Percentiles rank a stretch among this genome's conserved stretches.
Evolutionary conservation across 2,797 vertebrate genomes (phyloP).

Genomic region (Hypotaenidia okinawae): DNA sequence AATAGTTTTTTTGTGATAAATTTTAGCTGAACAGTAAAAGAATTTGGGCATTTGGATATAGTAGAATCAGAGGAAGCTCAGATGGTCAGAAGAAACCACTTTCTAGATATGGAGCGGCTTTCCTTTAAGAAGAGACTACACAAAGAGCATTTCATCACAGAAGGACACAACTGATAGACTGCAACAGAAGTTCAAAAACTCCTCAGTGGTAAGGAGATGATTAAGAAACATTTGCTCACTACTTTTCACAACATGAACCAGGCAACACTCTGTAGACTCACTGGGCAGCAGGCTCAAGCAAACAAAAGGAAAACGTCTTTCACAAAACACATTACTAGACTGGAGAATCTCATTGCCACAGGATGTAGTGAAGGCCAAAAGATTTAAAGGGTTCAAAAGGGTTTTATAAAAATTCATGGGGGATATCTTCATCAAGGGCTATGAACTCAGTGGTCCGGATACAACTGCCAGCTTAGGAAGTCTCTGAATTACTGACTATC

Average conservation of each 20-base stretch:
- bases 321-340: neutral
- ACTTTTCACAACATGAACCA: neutral
- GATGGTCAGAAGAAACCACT: neutral
- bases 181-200: neutral
- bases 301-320: neutral
- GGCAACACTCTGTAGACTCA: neutral
- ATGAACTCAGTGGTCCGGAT: neutral
- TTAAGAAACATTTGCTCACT: neutral
- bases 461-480: neutral
- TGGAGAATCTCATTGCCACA: neutral
- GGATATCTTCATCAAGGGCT: neutral
- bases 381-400: neutral
- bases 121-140: neutral
- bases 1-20: neutral
- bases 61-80: neutral
- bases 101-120: neutral
- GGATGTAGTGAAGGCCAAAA: neutral
- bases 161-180: neutral
- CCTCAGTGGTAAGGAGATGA: neutral
- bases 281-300: neutral
- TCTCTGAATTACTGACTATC: neutral
- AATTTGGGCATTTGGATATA: neutral
- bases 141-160: neutral
- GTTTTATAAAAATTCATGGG: neutral
- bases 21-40: neutral